Conservation (phyloP, 2,797 vertebrate genomes). For the Chaetodon trifasciatus region DNA sequence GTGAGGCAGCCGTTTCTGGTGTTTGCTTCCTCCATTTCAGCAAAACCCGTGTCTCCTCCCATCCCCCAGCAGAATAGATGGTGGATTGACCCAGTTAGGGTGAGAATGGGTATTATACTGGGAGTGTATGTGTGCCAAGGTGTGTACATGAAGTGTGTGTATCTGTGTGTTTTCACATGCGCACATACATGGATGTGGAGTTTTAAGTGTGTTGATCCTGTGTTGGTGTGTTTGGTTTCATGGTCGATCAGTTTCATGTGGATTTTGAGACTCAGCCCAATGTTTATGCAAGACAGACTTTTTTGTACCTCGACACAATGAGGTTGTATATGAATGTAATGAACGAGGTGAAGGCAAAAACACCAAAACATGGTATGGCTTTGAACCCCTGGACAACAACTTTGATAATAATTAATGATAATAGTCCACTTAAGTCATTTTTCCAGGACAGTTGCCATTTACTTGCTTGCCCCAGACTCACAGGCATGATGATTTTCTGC, state of each 20-base stretch:
- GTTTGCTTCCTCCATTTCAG: conserved; percentile 68
- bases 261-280: neutral
- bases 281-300: conserved; percentile 1
- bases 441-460: no score
- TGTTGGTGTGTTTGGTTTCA: conserved; percentile 3
- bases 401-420: neutral
- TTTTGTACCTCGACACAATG: neutral
- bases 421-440: no score
- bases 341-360: neutral
- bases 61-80: conserved; percentile 63
- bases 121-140: conserved; percentile 53
- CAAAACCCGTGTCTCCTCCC: conserved; percentile 53
- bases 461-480: neutral
- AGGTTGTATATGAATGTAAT: neutral
- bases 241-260: conserved; percentile 3
- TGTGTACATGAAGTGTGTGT: conserved; percentile 32
- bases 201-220: conserved; percentile 4
- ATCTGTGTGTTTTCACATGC: conserved; percentile 9
- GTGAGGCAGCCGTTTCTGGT: conserved; percentile 66
- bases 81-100: conserved; percentile 80
- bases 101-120: conserved; percentile 70
- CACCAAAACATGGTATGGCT: neutral
- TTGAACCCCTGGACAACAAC: neutral
- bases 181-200: conserved; percentile 1
- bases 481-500: neutral